phyloP scores from a whole-genome alignment of 2,888 invertebrate species.

The Tetranychus truncatus region DNA sequence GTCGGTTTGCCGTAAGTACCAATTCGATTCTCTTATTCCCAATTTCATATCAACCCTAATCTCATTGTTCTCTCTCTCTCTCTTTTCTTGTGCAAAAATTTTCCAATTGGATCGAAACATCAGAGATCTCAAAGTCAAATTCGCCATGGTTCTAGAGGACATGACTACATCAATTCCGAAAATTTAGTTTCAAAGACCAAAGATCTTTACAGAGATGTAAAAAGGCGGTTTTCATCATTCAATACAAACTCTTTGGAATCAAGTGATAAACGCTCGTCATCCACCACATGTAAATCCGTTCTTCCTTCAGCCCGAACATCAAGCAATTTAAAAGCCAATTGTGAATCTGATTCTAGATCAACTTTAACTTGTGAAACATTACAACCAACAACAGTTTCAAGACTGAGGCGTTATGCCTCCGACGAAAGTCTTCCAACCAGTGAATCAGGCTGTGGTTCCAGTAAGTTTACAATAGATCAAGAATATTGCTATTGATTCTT shows the following conservation, averaged over 20 bases:
- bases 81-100: background rate
- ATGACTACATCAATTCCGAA: conserved; percentile 2
- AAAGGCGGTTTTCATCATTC: conserved; percentile 13
- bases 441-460: conserved; percentile 17
- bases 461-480: conserved; percentile 1
- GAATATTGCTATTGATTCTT: background rate
- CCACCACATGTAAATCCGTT: background rate
- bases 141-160: conserved; percentile 1
- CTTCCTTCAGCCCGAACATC: background rate
- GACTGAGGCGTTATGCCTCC: conserved; percentile 4
- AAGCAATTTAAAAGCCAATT: background rate
- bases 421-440: conserved; percentile 9
- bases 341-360: background rate
- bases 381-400: conserved; percentile 3
- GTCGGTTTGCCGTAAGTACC: conserved; percentile 4
- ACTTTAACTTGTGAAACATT: background rate
- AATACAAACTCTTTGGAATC: background rate
- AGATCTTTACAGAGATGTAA: conserved; percentile 14
- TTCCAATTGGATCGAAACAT: background rate
- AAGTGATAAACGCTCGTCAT: background rate
- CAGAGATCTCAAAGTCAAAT: conserved; percentile 18
- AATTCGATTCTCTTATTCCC: background rate
- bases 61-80: background rate
- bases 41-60: background rate
- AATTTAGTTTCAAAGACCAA: conserved; percentile 12